These are phyloP conservation scores for Dryocosmus kuriphilus DNA, from an alignment of 2,888 invertebrate species.

Conservation along the genomic window DNA sequence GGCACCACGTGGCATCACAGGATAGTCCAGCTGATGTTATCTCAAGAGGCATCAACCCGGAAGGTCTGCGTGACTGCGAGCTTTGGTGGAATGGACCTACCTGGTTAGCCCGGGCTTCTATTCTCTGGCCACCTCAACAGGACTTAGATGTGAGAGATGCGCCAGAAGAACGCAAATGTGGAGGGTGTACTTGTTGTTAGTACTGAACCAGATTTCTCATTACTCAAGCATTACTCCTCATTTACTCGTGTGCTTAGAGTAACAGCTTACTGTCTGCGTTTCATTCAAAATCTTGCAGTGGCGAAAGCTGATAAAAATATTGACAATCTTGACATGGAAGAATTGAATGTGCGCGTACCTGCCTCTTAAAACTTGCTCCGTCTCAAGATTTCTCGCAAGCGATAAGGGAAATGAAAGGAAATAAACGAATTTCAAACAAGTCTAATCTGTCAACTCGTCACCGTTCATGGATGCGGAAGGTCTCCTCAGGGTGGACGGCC, in stretches of 20 bases:
- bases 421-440: neutral
- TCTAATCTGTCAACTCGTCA: neutral
- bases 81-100: slow-evolving; percentile 52
- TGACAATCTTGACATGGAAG: neutral
- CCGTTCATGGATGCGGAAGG: neutral
- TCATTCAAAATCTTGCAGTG: too few relatives aligned
- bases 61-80: slow-evolving; percentile 40
- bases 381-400: neutral
- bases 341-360: neutral
- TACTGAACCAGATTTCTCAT: neutral
- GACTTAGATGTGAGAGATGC: neutral
- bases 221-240: neutral
- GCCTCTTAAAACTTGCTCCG: neutral
- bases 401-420: neutral
- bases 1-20: slow-evolving; percentile 51
- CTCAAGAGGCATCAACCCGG: slow-evolving; percentile 52
- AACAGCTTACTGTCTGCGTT: neutral
- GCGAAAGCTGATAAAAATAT: neutral
- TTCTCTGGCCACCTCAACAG: neutral
- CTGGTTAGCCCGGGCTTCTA: slow-evolving; percentile 37
- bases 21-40: slow-evolving; percentile 28
- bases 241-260: neutral
- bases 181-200: neutral
- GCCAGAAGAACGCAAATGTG: slow-evolving; percentile 1
- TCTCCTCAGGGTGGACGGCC: slow-evolving; percentile 62